Evolutionary conservation across 2,888 invertebrate species (phyloP).

Genomic region (Chironomus tentans): DNA sequence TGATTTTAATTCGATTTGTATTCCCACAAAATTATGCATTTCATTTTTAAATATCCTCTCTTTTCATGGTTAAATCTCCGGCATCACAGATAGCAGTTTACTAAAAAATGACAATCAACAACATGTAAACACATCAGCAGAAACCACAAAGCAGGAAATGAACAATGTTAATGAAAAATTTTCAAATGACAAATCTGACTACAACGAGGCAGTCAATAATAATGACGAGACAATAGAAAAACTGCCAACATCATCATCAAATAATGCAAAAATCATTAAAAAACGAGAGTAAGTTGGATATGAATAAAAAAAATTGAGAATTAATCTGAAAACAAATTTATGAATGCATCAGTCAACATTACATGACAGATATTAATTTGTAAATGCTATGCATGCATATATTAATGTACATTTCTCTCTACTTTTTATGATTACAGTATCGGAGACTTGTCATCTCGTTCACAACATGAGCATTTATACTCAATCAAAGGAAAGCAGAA

Average conservation of each 20-base stretch:
- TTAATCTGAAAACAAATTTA: not conserved
- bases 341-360: not conserved
- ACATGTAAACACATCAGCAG: conserved; percentile 6
- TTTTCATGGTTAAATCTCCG: not conserved
- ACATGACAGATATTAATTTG: not conserved
- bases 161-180: conserved; percentile 20
- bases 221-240: not conserved
- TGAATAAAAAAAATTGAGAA: not conserved
- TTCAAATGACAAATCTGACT: not conserved
- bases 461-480: not conserved
- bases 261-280: conserved; percentile 2
- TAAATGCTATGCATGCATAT: not conserved
- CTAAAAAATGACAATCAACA: not conserved
- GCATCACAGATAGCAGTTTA: not conserved
- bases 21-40: not conserved
- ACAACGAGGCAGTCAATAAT: conserved; percentile 18
- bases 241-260: not conserved
- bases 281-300: conserved; percentile 14
- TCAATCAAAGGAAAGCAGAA: conserved; percentile 10
- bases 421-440: not conserved
- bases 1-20: not conserved
- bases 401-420: not conserved
- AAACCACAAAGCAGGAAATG: conserved; percentile 24
- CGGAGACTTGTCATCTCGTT: not conserved
- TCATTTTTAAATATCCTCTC: not conserved